Evolutionary conservation across 2,797 vertebrate species (phyloP), one percentile per base, ranked within the genome.

Genomic region (Threskiornis aethiopicus): DNA sequence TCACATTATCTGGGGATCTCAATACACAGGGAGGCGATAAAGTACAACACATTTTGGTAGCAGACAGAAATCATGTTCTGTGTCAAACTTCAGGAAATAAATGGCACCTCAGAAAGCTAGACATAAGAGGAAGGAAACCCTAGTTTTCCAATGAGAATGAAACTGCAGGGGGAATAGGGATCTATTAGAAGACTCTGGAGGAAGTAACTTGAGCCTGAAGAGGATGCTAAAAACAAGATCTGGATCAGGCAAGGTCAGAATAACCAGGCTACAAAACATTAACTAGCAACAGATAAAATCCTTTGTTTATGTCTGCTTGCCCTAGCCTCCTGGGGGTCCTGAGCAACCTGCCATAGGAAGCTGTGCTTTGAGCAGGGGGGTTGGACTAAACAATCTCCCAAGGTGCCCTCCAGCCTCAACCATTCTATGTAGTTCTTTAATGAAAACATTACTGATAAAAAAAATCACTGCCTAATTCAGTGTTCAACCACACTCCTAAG

Each of bases 401-500:
- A 66, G 21, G 15, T 16, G 17, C 37, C 37, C 49, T 66, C 57
- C 64, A 92, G 57, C 41, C 51, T 69, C 57, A 73, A 66, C 7
- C 61, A 46, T 10, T 71, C n/a, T 11, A 5, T 12, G 33, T 1
- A 29, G 33, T 2, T 61, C 49, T 42, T 55, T 5, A 59, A 42
- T 2, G 37, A 85, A 83, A 90, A 58, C 17, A 37, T 14, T 33
- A 65, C 13, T 0, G 29, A 75, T 28, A 76, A 61, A 75, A 75
- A 76, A 51, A 19, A 49, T 10, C 19, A 5, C 28, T 29, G 58
- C 42, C 61, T 52, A 41, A 64, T 11, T 22, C 33, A 59, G 46
- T 2, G 9, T 13, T 58, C 13, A 35, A 5, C 3, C 46, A 9
- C 0, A 2, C 42, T 33, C 13, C 1, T 5, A 25, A 21, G 57